These are phyloP conservation scores for Lanius collurio DNA, from an alignment of 2,113 vertebrate genomes.

Conservation along the genomic window DNA sequence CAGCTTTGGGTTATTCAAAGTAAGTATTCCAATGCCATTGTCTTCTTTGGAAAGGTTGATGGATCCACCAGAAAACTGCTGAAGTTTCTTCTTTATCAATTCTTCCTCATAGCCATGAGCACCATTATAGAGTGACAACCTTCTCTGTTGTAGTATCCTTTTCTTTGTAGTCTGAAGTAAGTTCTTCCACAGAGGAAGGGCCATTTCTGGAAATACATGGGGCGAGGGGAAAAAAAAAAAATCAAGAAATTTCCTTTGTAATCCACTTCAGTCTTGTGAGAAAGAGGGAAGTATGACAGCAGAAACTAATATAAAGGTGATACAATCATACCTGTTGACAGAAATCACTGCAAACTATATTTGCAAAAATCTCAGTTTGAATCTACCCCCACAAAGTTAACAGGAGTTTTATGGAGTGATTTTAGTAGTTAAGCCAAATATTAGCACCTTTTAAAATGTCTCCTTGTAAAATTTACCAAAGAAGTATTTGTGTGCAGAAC, in stretches of 20 bases:
- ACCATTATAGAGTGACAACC: slow-evolving; percentile 70
- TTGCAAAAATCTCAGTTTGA: not conserved
- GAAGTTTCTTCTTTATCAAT: slow-evolving; percentile 79
- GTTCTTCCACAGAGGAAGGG: slow-evolving; percentile 66
- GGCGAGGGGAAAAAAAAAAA: not conserved
- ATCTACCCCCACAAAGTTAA: not conserved
- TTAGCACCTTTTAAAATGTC: not conserved
- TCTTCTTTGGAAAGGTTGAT: slow-evolving; percentile 84
- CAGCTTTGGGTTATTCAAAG: slow-evolving; percentile 86
- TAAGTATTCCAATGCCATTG: slow-evolving; percentile 85
- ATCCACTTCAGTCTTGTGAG: not conserved
- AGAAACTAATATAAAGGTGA: not conserved
- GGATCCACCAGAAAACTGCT: slow-evolving; percentile 85
- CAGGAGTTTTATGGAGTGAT: not conserved
- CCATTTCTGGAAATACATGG: slow-evolving; percentile 78
- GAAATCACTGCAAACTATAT: not conserved
- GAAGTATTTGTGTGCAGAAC: not conserved
- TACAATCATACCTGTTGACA: not conserved
- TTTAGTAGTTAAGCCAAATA: not conserved
- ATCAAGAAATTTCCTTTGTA: not conserved
- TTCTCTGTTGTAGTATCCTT: slow-evolving; percentile 64
- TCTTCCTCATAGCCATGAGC: slow-evolving; percentile 76
- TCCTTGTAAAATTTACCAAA: not conserved
- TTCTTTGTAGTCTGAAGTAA: slow-evolving; percentile 45
- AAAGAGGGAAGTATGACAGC: not conserved